Evolutionary conservation across 2,113 vertebrate genomes (phyloP), one percentile per base, ranked within the genome.

Genomic region (Phocoena phocoena): DNA sequence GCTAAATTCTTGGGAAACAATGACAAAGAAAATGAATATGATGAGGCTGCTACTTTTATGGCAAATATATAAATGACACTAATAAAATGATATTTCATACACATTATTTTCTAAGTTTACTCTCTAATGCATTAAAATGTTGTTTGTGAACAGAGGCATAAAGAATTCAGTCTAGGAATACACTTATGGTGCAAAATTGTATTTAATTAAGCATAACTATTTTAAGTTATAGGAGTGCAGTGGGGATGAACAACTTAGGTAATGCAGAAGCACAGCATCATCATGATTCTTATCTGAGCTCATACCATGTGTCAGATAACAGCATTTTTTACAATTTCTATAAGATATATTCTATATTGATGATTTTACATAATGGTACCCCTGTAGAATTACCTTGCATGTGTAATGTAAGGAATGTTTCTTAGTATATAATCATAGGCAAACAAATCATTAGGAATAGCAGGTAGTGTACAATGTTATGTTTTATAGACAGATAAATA

Each of bases 11-110:
- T 81, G 3, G 4, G 21, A 5, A 73, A 77, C 84, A 87, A 25
- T 63, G 47, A 33, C 4, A 71, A 26, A 41, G n/a, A 67, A 53
- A 9, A 50, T 55, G 31, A 71, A 44, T 41, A 90, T 84, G 17
- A 80, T 53, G 13, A 76, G 23, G 0, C 0, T 70, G 14, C 26
- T 25, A 58, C 21, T 76, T 97, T 92, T 94, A 55, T 18, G 9
- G 76, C 89, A 13, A 60, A 60, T 79, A 67, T 15, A 28, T 60
- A 96, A 93, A 88, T 60, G 6, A 0, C 73, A 8, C 67, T 86
- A 96, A 83, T 86, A 33, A 97, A 96, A 95, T 97, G 38, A 76
- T 76, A 95, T 94, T 90, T 96, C 11, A 86, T 63, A 36, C 13
- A 67, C 13, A 65, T 88, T 88, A 73, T 67, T 95, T 11, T 92